Evolutionary conservation across 1,140 invertebrate genomes (phyloP).

Genomic region (Drosophila lini): DNA sequence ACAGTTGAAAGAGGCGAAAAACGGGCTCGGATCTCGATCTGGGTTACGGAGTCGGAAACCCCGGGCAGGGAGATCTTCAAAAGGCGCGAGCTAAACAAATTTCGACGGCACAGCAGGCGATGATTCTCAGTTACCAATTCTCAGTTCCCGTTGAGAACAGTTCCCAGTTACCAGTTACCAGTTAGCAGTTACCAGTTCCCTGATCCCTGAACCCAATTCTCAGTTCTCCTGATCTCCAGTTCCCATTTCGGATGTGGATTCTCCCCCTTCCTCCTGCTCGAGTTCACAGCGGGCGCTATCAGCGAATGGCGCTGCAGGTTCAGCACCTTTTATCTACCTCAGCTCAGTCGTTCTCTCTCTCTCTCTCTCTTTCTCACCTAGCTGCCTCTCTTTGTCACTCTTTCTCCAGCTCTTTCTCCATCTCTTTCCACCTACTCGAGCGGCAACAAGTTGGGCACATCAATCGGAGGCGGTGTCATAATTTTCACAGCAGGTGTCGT

Average conservation of each 20-base stretch:
- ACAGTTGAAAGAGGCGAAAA: slow-evolving; percentile 43
- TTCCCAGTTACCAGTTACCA: background rate
- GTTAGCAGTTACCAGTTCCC: background rate
- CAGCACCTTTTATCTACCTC: slow-evolving; percentile 62
- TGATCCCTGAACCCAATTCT: background rate
- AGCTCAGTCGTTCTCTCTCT: background rate
- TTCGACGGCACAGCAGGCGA: slow-evolving; percentile 66
- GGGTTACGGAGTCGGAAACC: background rate
- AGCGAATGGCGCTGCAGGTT: slow-evolving; percentile 69
- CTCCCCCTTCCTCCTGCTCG: background rate
- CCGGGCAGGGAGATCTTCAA: slow-evolving; percentile 16
- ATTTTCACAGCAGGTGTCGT: slow-evolving; percentile 84
- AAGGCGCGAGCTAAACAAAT: slow-evolving; percentile 76
- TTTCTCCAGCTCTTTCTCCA: background rate
- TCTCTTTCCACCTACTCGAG: slow-evolving; percentile 13
- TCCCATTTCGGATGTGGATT: background rate
- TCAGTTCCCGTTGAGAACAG: background rate
- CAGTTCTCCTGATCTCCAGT: background rate
- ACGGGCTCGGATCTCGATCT: background rate
- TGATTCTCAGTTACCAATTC: slow-evolving; percentile 8
- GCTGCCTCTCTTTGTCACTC: background rate
- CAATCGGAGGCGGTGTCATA: slow-evolving; percentile 83
- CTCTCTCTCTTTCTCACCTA: slow-evolving; percentile 2
- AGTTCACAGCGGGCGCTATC: slow-evolving; percentile 70
- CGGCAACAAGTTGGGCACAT: slow-evolving; percentile 73